Base-by-base conservation (phyloP, 1,140 invertebrate species). In the Halesus radiatus region DNA sequence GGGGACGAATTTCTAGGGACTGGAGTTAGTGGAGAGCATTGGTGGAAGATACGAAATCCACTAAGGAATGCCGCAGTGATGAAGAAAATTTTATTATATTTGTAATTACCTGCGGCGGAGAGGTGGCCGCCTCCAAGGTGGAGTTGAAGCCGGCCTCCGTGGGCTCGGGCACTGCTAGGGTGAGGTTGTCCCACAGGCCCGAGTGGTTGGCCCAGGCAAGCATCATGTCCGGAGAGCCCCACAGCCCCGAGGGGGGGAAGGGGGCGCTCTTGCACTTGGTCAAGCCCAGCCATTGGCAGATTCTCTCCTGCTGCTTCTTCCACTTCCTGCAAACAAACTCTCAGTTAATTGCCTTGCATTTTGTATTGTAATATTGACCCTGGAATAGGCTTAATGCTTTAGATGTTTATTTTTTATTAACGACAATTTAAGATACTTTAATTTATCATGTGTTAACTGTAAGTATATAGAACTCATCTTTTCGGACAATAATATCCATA, bases 241-340 rank as follows among this genome's bases (percentile, higher is more conserved):
- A 50, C n/a, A 18, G 32, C 16, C 32, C 18, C 16, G 78, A 93
- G 89, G 85, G 75, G 91, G 89, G 60, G 90, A 91, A 84, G 93
- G 94, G 85, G 93, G 92, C 66, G n/a, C 16, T n/a, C 15, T 18
- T 23, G 66, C 66, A 70, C n/a, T 45, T 13, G 74, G 23, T 58
- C 22, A 72, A 3, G 72, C 60, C 45, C 79, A 93, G 89, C 73
- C 90, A 91, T 77, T 92, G 91, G 86, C 94, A 94, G 22, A 94
- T 87, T 77, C 91, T 90, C 84, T 94, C 92, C 13, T 90, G 90
- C 85, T 93, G 91, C 84, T 90, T 92, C 76, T 91, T 89, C 64
- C 91, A 86, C 87, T 93, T 93, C 93, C 93, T 94, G 87, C 15
- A 70, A 70, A 18, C 16, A 20, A 10, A 37, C 88, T 88, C 56